Conservation (phyloP, 2,113 vertebrate genomes). For the Pelvicachromis taeniatus region DNA sequence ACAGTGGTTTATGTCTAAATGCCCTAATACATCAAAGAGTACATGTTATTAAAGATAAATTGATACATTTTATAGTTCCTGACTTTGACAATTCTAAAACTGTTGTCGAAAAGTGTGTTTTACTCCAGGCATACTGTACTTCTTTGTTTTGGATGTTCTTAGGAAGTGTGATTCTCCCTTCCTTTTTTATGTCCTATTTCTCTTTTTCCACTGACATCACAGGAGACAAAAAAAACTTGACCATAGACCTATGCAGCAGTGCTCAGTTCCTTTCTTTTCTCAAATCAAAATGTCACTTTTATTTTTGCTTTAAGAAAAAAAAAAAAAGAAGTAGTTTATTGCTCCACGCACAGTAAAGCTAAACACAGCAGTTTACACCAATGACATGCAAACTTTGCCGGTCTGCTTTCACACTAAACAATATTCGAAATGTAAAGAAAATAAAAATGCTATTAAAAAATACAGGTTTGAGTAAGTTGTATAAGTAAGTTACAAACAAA, state of each 20-base stretch:
- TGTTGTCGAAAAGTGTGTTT: neutral
- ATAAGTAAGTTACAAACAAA: neutral
- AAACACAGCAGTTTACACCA: neutral
- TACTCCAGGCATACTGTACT: neutral
- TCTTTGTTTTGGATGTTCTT: neutral
- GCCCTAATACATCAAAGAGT: neutral
- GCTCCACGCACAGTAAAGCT: neutral
- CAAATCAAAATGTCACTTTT: neutral
- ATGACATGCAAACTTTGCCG: neutral
- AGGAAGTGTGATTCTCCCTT: constrained; percentile 30
- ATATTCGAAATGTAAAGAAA: neutral
- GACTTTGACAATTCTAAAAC: neutral
- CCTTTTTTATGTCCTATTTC: constrained; percentile 29
- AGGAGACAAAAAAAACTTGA: neutral
- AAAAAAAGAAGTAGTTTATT: neutral
- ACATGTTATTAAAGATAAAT: neutral
- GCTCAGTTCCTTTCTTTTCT: constrained; percentile 10
- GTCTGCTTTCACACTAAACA: neutral
- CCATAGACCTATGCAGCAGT: neutral
- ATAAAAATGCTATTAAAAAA: neutral
- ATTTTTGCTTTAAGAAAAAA: neutral
- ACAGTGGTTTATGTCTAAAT: neutral
- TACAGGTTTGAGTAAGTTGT: neutral
- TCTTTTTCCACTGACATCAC: neutral
- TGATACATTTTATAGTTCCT: neutral